A percentile compares a stretch with the other conserved stretches of the same genome.
Evolutionary conservation across 2,797 vertebrate genomes (phyloP).

Genomic region (Graptemys geographica): DNA sequence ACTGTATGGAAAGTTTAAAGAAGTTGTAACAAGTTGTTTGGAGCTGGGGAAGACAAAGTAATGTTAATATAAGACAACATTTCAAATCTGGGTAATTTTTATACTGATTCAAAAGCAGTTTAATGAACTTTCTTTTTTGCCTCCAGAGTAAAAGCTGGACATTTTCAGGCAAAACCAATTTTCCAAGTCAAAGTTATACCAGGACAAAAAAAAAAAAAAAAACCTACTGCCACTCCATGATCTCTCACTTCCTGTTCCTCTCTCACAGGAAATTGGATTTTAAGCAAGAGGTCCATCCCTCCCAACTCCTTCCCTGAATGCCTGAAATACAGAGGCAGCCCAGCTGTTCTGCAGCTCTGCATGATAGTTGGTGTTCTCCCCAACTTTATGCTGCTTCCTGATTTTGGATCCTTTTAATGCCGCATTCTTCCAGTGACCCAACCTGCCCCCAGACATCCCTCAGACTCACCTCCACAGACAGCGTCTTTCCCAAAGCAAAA

Average conservation of each 20-base stretch:
- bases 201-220: not conserved
- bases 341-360: not conserved
- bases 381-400: not conserved
- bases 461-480: conserved; percentile 84
- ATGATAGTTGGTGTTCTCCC: not conserved
- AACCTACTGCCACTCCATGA: fast-evolving
- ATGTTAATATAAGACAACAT: not conserved
- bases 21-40: not conserved
- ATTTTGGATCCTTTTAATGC: not conserved
- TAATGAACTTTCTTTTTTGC: not conserved
- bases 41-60: not conserved
- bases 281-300: not conserved
- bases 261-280: not conserved
- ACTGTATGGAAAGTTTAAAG: not conserved
- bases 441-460: not conserved
- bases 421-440: not conserved
- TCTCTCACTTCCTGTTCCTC: no score
- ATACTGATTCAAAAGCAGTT: not conserved
- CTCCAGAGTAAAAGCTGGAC: not conserved
- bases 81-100: not conserved
- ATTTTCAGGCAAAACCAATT: not conserved
- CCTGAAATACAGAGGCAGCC: not conserved
- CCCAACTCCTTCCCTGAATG: not conserved
- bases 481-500: conserved; percentile 84
- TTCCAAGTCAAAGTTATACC: not conserved